Evolutionary conservation across 2,113 vertebrate species (phyloP), one percentile per base, ranked within the genome.

Genomic region (Carassius carassius): DNA sequence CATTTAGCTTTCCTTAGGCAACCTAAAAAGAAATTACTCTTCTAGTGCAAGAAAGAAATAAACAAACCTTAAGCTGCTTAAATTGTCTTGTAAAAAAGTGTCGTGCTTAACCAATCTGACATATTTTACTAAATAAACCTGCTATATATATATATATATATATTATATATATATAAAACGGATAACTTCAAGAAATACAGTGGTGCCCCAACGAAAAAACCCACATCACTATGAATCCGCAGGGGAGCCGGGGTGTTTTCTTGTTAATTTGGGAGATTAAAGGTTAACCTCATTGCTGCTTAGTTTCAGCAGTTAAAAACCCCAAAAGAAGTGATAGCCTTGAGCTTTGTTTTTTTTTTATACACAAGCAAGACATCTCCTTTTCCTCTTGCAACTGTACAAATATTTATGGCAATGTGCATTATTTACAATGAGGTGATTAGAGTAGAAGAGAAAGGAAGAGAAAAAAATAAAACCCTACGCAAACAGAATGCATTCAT

Each of bases 221-320:
- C 70, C 60, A 81, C 84, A 86, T 86, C 54, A 78, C 85, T 78
- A 82, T 86, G 85, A 88, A 88, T 83, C 87, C 82, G 85, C 82
- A 86, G 87, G 87, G 85, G 82, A 84, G 63, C 44, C 8, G 4
- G 58, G 60, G 84, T 81, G 84, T 86, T 84, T 84, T 86, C 85
- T 86, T 84, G 82, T 88, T 88, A 86, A 88, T 86, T 88, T 86
- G 82, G 85, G 85, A 88, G 87, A 88, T 88, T 88, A 88, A 88
- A 88, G 85, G 87, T 88, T 86, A 88, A 88, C 85, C 87, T 82
- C 78, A 86, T 65, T 62, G 49, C 78, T 73, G 63, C 32, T 60
- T 80, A n/a, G 35, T 16, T 23, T 32, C 84, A 49, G 81, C 44
- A 80, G 78, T 77, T 37, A 69, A 85, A 80, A 83, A 76, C 2